A percentile compares a stretch with the other conserved stretches of the same genome.
Evolutionary conservation across 2,113 vertebrate species (phyloP).

Genomic region (Noctilio leporinus): DNA sequence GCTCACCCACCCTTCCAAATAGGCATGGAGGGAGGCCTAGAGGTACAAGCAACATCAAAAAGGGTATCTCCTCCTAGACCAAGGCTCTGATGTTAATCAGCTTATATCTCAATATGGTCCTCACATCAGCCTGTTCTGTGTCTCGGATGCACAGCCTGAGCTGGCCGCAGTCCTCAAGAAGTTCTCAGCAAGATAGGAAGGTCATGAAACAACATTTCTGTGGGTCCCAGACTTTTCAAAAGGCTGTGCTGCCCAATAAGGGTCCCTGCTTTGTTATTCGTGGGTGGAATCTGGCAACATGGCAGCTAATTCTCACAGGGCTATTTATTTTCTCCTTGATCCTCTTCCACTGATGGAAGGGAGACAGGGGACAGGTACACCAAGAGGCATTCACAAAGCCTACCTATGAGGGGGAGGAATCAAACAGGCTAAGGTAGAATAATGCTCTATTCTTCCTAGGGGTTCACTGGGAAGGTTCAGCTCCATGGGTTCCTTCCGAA

Average conservation of each 20-base stretch:
- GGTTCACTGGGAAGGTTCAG: not conserved
- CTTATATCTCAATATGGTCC: fast-evolving
- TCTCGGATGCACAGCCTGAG: not conserved
- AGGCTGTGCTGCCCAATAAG: not conserved
- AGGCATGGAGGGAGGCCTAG: not conserved
- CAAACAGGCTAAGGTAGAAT: not conserved
- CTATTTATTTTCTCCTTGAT: not conserved
- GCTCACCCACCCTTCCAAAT: not conserved
- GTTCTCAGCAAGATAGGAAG: not conserved
- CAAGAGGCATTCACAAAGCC: not conserved
- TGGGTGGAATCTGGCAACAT: not conserved
- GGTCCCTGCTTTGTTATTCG: conserved; percentile 28
- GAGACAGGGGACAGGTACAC: not conserved
- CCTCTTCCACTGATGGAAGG: not conserved
- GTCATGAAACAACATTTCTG: not conserved
- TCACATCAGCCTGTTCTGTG: not conserved
- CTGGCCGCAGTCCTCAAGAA: not conserved
- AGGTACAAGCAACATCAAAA: not conserved
- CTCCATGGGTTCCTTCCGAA: not conserved
- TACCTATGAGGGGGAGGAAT: not conserved
- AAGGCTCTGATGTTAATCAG: not conserved
- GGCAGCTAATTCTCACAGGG: not conserved
- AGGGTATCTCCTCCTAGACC: not conserved
- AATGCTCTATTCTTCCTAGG: fast-evolving
- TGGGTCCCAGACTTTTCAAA: not conserved